Base-by-base conservation (phyloP, 1,140 invertebrate species). In the Delia radicum region DNA sequence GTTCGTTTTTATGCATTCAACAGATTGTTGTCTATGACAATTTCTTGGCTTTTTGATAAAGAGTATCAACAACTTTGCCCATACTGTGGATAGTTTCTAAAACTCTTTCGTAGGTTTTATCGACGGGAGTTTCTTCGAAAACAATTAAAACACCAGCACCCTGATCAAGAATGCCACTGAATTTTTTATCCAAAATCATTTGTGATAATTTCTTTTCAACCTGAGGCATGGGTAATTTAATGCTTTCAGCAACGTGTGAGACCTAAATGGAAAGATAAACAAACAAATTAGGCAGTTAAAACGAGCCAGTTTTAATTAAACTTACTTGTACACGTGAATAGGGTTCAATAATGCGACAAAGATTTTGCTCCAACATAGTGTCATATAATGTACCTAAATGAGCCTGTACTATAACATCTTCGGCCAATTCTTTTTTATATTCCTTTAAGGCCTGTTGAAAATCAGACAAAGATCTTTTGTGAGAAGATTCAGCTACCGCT, bases 181-280 rank as follows among this genome's bases (percentile, higher is more conserved):
- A 92, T 87, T 99, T 99, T 79, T 98, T 97, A 87, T 99, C 98
- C 81, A 99, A 88, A 85, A 99, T 99, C 98, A 99, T 99, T 87
- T 99, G 98, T 27, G 98, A 99, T 18, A 99, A 87, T 88, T 99
- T 99, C 87, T 98, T 98, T 87, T 99, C 98, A 62, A 99, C 97
- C 88, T 94, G 92, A 69, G 94, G 90, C 87, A 95, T 92, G 10
- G 94, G 92, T 61, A 99, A 88, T 82, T 96, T 93, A 88, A 99
- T 99, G 75, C 92, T 91, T 76, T 92, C 90, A 15, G 96, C 94
- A 80, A 97, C 91, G 85, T 95, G 93, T 29, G 91, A 87, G 6
- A 96, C 93, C 90, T 94, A 80, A 83, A 76, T 63, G 79, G 73
- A 3, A n/a, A n/a, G n/a, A 80, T 31, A 67, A 55, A n/a, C n/a